Conservation (phyloP, 2,113 vertebrate species). For the Podarcis raffonei region DNA sequence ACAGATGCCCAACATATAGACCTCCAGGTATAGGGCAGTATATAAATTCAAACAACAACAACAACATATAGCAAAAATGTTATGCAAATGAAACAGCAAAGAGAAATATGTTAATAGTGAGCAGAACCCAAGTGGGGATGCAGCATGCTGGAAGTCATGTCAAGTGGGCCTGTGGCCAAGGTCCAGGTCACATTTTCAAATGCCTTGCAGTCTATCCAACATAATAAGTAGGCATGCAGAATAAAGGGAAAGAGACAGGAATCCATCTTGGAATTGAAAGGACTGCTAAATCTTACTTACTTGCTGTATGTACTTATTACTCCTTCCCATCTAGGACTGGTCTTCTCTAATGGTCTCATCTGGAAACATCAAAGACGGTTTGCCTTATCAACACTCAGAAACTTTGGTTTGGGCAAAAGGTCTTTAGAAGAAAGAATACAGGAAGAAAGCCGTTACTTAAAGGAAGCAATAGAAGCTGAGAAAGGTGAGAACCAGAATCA, state of each 20-base stretch:
- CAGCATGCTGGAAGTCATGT: too few relatives aligned
- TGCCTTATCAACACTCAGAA: slow-evolving; percentile 75
- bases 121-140: too few relatives aligned
- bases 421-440: slow-evolving; percentile 78
- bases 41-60: too few relatives aligned
- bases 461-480: slow-evolving; percentile 68
- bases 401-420: slow-evolving; percentile 82
- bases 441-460: slow-evolving; percentile 74
- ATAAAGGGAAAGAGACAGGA: not conserved
- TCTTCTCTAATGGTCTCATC: slow-evolving; percentile 57
- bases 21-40: too few relatives aligned
- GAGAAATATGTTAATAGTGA: not conserved
- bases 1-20: too few relatives aligned
- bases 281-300: not conserved
- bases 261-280: not conserved
- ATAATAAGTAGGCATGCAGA: not conserved
- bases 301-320: accelerated
- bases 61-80: too few relatives aligned
- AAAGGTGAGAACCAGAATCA: slow-evolving; percentile 68
- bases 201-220: not conserved
- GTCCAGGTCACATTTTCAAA: not conserved
- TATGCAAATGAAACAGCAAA: too few relatives aligned
- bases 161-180: too few relatives aligned
- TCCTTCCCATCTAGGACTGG: slow-evolving; percentile 60
- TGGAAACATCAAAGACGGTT: slow-evolving; percentile 82